Percentiles rank a stretch among this genome's conserved stretches.
phyloP scores from a whole-genome alignment of 2,888 invertebrate genomes.

The Rhingia campestris region DNA sequence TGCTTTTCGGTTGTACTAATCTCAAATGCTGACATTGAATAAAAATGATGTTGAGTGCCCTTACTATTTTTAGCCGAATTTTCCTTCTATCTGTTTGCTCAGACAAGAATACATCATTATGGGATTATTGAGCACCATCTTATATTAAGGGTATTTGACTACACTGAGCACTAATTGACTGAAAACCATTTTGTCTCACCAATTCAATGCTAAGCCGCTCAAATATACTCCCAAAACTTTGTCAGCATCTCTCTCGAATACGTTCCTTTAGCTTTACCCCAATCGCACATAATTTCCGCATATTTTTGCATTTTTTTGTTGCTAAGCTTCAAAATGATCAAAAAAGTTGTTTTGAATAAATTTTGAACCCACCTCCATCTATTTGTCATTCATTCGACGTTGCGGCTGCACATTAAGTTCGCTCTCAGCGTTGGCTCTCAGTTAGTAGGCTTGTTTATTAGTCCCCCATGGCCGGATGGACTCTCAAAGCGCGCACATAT shows the following conservation, averaged over 20 bases:
- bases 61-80: no score
- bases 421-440: background rate
- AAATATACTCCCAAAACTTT: background rate
- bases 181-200: no score
- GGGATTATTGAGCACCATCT: no score
- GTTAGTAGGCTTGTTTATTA: constrained; percentile 10
- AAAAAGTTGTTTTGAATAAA: constrained; percentile 59
- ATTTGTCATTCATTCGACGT: constrained; percentile 47
- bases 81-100: no score
- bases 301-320: constrained; percentile 50
- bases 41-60: no score
- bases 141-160: no score
- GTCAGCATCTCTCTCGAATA: background rate
- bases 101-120: no score
- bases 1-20: no score
- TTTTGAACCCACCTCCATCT: constrained; percentile 55
- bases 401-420: constrained; percentile 9
- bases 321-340: constrained; percentile 12
- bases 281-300: constrained; percentile 44
- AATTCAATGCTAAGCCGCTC: no score
- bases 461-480: constrained; percentile 45
- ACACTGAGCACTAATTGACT: no score
- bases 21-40: no score
- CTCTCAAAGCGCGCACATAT: constrained; percentile 27
- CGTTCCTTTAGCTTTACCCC: constrained; percentile 9